Conservation (phyloP, 2,888 invertebrate genomes). For the Hermaeophaga mercurialis region DNA sequence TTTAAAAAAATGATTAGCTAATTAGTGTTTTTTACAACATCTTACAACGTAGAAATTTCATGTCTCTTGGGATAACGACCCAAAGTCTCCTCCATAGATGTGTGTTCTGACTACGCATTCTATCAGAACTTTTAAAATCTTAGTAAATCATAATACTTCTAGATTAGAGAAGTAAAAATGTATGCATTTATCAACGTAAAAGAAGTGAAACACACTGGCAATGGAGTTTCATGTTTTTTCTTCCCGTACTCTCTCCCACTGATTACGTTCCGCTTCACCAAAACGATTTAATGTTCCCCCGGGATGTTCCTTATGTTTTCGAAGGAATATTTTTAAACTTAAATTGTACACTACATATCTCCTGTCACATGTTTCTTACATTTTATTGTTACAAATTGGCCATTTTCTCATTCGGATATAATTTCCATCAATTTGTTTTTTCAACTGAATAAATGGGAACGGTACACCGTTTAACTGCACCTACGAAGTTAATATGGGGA, state of each 20-base stretch:
- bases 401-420: slow-evolving; percentile 30
- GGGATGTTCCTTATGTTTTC: slow-evolving; percentile 50
- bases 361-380: slow-evolving; percentile 54
- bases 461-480: slow-evolving; percentile 8
- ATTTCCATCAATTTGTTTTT: slow-evolving; percentile 28
- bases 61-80: no score
- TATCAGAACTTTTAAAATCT: no score
- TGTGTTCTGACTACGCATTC: no score
- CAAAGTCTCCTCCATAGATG: no score
- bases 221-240: slow-evolving; percentile 20
- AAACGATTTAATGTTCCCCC: slow-evolving; percentile 50
- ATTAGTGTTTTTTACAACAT: no score
- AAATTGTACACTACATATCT: slow-evolving; percentile 59
- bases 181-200: slow-evolving; percentile 28
- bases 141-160: no score
- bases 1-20: no score
- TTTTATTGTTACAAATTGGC: slow-evolving; percentile 56
- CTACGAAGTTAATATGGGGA: slow-evolving; percentile 5
- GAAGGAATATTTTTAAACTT: slow-evolving; percentile 52
- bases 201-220: slow-evolving; percentile 4
- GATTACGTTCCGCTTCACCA: slow-evolving; percentile 38
- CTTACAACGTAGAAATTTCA: no score
- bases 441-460: slow-evolving; percentile 16
- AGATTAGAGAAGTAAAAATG: slow-evolving; percentile 18
- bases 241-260: slow-evolving; percentile 30